Evolutionary conservation across 2,797 vertebrate species (phyloP), one percentile per base, ranked within the genome.

Genomic region (Clarias laeviceps): DNA sequence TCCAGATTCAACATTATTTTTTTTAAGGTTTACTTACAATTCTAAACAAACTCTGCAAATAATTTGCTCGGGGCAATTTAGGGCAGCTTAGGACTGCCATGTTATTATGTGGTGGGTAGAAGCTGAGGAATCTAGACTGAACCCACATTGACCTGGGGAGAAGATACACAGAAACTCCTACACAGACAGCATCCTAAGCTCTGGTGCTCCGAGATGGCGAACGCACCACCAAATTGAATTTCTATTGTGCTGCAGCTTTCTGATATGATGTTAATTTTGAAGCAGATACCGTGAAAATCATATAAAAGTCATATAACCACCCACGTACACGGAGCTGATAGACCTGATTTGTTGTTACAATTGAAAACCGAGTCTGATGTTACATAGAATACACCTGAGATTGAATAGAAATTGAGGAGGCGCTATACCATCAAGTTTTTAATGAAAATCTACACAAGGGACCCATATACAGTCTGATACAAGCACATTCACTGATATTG

Each of bases 361-460:
- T 18, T 45, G 59, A 87, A 61, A 68, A n/a, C 50, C 18, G 37
- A 54, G 70, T 40, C 45, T 84, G 69, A 34, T 69, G 69, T 54
- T 76, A 64, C 70, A 81, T 66, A 40, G 59, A 73, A 61, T 82
- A 82, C 84, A 89, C 90, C 81, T 87, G 80, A 85, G 59, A 80
- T 78, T 90, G 87, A 89, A 88, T 90, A 90, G 82, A 82, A 86
- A 80, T 85, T 82, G 81, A 74, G 78, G 88, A 24, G 76, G 80
- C 86, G 85, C 61, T 22, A 22, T 73, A 57, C 88, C 64, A 69
- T 68, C 89, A 91, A 89, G 92, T 76, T 85, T 93, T 92, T 89
- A 91, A 93, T 92, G 84, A 91, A 91, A 90, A 56, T 64, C 88
- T 83, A 84, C 90, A 90, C 83, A 12, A 59, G 88, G 89, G 89